These are phyloP conservation scores for Sapayoa aenigma DNA, from an alignment of 2,113 vertebrate species.

Conservation along the genomic window DNA sequence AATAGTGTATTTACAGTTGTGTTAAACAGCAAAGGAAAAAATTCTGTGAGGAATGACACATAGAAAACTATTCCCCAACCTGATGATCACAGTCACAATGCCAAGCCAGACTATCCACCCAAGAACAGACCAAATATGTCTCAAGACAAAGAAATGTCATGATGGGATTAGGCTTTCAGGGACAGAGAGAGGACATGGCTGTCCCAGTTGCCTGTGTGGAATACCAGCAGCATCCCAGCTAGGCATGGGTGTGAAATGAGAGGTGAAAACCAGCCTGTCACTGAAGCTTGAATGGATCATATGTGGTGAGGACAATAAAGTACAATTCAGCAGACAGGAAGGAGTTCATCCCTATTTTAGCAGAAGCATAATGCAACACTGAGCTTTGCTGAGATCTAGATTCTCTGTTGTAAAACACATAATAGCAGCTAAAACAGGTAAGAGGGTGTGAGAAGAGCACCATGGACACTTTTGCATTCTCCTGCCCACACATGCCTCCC, in stretches of 20 bases:
- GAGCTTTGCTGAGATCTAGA: background rate
- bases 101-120: background rate
- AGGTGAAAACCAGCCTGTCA: background rate
- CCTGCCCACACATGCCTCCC: background rate
- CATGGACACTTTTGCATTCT: background rate
- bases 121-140: background rate
- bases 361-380: background rate
- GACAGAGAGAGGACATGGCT: background rate
- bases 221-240: background rate
- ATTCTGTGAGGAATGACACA: background rate
- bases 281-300: background rate
- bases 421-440: background rate
- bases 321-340: background rate
- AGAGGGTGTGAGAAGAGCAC: background rate
- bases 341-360: background rate
- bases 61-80: background rate
- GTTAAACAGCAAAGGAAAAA: background rate
- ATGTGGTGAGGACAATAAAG: background rate
- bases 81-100: background rate
- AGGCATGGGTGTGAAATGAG: background rate
- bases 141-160: background rate
- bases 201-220: background rate
- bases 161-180: background rate
- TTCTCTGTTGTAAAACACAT: background rate
- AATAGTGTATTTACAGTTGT: background rate